Evolutionary conservation across 2,888 invertebrate species (phyloP), one percentile per base, ranked within the genome.

Genomic region (Periphyllus acericola): DNA sequence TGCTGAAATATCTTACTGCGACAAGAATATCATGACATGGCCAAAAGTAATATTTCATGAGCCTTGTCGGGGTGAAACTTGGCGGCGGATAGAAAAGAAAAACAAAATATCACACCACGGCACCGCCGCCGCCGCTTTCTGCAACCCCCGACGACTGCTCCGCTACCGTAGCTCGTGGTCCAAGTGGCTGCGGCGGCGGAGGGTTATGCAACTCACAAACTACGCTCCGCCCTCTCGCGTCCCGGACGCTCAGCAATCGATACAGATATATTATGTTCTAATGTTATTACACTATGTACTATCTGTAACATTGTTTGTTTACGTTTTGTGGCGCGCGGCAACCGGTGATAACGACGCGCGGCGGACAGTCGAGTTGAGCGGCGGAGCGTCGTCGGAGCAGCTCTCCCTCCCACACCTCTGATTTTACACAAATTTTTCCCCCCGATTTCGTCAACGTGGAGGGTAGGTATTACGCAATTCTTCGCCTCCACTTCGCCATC

Each of bases 201-300:
- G 40, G 34, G 52, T 68, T 34, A 68, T 83, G 88, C 88, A 82
- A 76, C 75, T 25, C 71, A 52, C 36, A 25, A 21, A 76, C 68
- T 21, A 36, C 40, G 83, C 75, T 68, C 88, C 88, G 83, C 88
- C 88, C 88, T 71, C 25, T 78, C 68, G 55, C 75, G 72, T 71
- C 87, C 87, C 74, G 86, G 86, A 79, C 79, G 71, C 76, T 79
- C 19, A 5, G 80, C 80, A 80, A 87, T 87, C 87, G 87, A 87
- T 87, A 87, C 74, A 66, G 80, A 80, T 78, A 85, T 60, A 60
- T 55, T 83, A 46, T n/a, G n/a, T n/a, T n/a, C n/a, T 72, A 72
- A n/a, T 55, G 34, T 84, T 19, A 29, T 29, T 68, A 68, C 29
- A 60, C 1, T 6, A 25, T 6, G 21, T 29, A n/a, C 36, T 68